Percentiles rank a stretch among this genome's conserved stretches.
Evolutionary conservation across 1,140 invertebrate genomes (phyloP).

Genomic region (Drosophila sechellia): DNA sequence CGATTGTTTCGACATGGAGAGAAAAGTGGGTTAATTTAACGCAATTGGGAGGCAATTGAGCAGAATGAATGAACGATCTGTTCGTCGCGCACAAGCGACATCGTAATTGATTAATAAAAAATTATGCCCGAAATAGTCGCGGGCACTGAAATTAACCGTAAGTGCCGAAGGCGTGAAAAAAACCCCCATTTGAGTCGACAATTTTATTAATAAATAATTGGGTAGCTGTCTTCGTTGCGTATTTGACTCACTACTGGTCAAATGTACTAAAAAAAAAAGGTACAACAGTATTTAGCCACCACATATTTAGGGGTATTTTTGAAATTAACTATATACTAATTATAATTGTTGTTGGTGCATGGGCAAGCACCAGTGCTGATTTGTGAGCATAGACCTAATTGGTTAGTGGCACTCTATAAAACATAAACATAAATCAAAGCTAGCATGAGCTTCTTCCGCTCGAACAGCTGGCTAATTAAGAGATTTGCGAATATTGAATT

Average conservation of each 20-base stretch:
- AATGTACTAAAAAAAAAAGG: too few species aligned
- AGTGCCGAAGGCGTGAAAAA: constrained; percentile 55
- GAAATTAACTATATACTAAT: background rate
- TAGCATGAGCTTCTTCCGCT: background rate
- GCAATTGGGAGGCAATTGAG: constrained; percentile 70
- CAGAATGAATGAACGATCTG: constrained; percentile 57
- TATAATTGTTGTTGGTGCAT: too few species aligned
- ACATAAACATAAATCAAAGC: background rate
- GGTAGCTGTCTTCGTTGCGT: constrained; percentile 16
- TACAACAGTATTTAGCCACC: background rate
- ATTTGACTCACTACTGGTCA: constrained; percentile 6
- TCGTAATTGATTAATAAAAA: constrained; percentile 74
- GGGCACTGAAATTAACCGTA: constrained; percentile 40
- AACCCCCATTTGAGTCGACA: constrained; percentile 14
- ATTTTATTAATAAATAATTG: constrained; percentile 50
- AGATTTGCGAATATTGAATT: constrained; percentile 17
- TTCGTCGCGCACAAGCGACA: constrained; percentile 37
- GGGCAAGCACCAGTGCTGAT: background rate
- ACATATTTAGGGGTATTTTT: background rate
- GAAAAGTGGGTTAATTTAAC: constrained; percentile 53
- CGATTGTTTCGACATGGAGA: constrained; percentile 14
- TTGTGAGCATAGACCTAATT: constrained; percentile 11
- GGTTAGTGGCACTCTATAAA: constrained; percentile 3
- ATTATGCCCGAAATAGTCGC: constrained; percentile 67
- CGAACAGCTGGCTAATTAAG: constrained; percentile 21